Base-by-base conservation (phyloP, 2,113 vertebrate genomes). In the Mystacornis crossleyi region DNA sequence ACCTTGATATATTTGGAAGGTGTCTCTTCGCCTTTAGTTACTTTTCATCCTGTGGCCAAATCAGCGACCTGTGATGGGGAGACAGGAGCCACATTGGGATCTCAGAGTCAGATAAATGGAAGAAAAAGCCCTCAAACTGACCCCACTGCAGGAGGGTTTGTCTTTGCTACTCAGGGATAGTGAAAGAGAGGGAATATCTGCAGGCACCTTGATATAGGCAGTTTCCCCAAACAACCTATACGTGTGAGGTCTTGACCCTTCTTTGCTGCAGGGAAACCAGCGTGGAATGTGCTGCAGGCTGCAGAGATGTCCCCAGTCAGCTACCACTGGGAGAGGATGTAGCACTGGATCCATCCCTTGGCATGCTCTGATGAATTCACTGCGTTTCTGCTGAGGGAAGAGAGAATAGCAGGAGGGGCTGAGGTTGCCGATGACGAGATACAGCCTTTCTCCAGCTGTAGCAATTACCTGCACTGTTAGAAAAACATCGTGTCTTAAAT, bases 401-500 rank as follows among this genome's bases (percentile, higher is more conserved):
- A 72, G 24, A 60, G 47, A 69, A 29, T 1, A 10, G 12, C 57
- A 84, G 48, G 64, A 67, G 31, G 33, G 57, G n/a, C 85, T 78
- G 81, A 77, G 29, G 48, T 43, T 3, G 7, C 21, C 64, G 43
- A 48, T 0, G 0, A 26, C 62, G 75, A 67, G 66, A 36, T 43
- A 64, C 60, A n/a, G 55, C 50, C 34, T 73, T 60, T n/a, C 73
- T 96, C 75, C 92, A 96, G 81, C 74, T 97, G 92, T 40, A 92
- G 69, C 74, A 88, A 78, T 96, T 95, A 95, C 93, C 85, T 94
- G 51, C 3, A 1, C 75, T 83, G 69, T 88, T 83, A 92, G 60
- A 64, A 86, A 84, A 94, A 74, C 72, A 96, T 82, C 64, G 88
- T 86, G 75, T 78, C 86, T 81, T 90, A 92, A 92, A 95, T 89